Evolutionary conservation across 2,797 vertebrate genomes (phyloP).

Genomic region (Cryptoblepharus egeriae): DNA sequence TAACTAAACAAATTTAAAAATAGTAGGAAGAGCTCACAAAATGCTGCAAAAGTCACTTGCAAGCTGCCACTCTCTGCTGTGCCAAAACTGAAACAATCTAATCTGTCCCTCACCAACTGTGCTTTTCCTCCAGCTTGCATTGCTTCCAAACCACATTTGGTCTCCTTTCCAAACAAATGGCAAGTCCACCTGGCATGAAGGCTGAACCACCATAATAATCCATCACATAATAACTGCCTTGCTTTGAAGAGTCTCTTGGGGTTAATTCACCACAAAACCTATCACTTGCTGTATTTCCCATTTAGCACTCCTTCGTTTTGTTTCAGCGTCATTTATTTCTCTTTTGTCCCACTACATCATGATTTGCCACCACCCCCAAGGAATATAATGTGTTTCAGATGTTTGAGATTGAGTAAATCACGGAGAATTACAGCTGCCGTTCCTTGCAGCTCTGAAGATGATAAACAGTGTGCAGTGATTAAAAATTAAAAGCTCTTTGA

Average conservation of each 20-base stretch:
- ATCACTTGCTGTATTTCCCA: not conserved
- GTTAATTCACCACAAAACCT: constrained; percentile 18
- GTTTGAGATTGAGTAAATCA: not conserved
- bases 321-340: constrained; percentile 26
- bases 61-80: not conserved
- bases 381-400: constrained; percentile 29
- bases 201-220: constrained; percentile 5
- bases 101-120: constrained; percentile 9
- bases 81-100: not conserved
- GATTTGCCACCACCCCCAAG: not conserved
- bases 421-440: constrained; percentile 25
- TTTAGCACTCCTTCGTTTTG: constrained; percentile 18
- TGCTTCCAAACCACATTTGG: not conserved
- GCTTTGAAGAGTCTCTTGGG: fast-evolving
- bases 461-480: constrained; percentile 15
- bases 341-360: constrained; percentile 4
- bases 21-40: not conserved
- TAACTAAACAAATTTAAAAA: constrained; percentile 4
- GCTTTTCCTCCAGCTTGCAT: not conserved
- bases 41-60: not conserved
- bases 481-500: constrained; percentile 42
- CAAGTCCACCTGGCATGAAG: not conserved
- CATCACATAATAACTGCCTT: constrained; percentile 7
- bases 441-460: constrained; percentile 11
- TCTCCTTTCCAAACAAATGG: not conserved